A percentile compares a stretch with the other conserved stretches of the same genome.
Conservation (phyloP, 2,797 vertebrate genomes). For the Lepilemur septentrionalis region DNA sequence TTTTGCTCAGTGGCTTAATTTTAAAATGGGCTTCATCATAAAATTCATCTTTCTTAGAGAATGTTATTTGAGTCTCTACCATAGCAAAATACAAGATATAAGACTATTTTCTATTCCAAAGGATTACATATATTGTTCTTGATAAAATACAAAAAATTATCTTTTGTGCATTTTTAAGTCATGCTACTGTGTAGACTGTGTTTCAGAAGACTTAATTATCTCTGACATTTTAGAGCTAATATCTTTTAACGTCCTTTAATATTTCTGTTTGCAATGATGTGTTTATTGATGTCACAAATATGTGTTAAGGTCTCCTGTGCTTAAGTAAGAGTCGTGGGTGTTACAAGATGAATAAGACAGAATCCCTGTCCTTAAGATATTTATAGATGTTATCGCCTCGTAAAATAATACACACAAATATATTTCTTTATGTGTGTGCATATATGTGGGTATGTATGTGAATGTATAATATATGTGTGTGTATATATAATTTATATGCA, state of each 20-base stretch:
- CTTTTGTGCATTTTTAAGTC: not conserved
- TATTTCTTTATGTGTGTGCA: not conserved
- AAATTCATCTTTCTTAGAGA: not conserved
- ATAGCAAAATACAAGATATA: not conserved
- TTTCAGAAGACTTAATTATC: not conserved
- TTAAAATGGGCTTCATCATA: not conserved
- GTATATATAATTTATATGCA: not conserved
- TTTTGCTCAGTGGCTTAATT: not conserved
- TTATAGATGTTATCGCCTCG: not conserved
- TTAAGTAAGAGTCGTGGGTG: not conserved
- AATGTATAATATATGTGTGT: not conserved
- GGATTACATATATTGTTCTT: not conserved
- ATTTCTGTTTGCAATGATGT: not conserved
- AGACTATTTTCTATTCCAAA: not conserved
- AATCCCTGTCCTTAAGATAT: not conserved
- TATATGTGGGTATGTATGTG: not conserved
- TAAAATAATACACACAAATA: not conserved
- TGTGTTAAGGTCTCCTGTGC: not conserved
- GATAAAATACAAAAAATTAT: not conserved
- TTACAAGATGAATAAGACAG: not conserved
- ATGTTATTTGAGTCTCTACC: not conserved
- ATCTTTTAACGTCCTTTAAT: not conserved
- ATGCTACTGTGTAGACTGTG: not conserved
- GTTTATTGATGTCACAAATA: not conserved
- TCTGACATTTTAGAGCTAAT: not conserved